Evolutionary conservation across 2,888 invertebrate species (phyloP).

Genomic region (Notodonta ziczac): DNA sequence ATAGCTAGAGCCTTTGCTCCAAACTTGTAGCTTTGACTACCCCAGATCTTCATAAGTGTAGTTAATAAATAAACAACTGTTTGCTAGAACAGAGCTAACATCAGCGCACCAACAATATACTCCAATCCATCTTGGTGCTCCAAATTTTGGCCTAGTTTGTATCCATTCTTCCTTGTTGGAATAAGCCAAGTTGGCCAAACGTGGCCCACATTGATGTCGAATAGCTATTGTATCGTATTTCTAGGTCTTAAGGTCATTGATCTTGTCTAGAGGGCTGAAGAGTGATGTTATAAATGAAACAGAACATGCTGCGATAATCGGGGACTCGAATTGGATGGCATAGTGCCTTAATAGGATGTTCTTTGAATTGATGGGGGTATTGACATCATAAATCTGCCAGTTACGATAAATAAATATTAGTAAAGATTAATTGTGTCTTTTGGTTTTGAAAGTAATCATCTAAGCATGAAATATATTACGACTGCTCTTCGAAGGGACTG

Average conservation of each 20-base stretch:
- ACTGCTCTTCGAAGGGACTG: too few relatives aligned
- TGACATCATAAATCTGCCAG: not conserved
- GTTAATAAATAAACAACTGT: too few relatives aligned
- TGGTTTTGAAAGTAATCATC: not conserved
- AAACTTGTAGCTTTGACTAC: too few relatives aligned
- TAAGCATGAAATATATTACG: too few relatives aligned
- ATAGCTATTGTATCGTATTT: not conserved
- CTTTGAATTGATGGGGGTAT: not conserved
- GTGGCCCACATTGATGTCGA: not conserved
- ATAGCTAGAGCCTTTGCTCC: too few relatives aligned
- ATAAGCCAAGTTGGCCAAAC: not conserved
- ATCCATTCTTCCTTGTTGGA: too few relatives aligned
- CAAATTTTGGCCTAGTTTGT: not conserved
- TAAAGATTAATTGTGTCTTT: not conserved
- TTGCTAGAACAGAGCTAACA: too few relatives aligned
- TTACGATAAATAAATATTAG: not conserved
- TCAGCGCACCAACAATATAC: not conserved
- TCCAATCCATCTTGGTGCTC: not conserved
- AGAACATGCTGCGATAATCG: not conserved
- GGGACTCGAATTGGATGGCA: not conserved
- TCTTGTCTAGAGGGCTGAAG: not conserved
- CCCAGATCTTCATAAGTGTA: too few relatives aligned
- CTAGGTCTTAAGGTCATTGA: slow-evolving; percentile 3
- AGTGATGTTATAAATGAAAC: not conserved
- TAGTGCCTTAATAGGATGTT: not conserved